phyloP scores from a whole-genome alignment of 2,888 invertebrate species.

The Monopis laevigella region DNA sequence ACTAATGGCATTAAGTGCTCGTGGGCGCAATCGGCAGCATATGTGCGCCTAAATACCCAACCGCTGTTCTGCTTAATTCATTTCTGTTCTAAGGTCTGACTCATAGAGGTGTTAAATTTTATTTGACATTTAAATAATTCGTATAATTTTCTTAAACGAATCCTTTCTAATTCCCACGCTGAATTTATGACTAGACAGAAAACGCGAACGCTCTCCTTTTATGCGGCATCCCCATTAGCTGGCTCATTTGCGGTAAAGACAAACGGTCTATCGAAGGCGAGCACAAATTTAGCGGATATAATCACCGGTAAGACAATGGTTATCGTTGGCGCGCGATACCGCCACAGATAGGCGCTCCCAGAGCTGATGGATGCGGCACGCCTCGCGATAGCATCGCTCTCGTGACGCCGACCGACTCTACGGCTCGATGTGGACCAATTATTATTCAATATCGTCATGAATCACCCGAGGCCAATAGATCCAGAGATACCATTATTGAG shows the following conservation, averaged over 20 bases:
- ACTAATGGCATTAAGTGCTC: slow-evolving; percentile 52
- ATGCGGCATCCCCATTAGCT: slow-evolving; percentile 41
- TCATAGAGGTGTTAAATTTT: too few species aligned
- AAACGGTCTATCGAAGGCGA: slow-evolving; percentile 51
- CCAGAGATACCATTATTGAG: slow-evolving; percentile 36
- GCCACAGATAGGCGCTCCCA: slow-evolving; percentile 37
- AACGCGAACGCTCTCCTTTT: slow-evolving; percentile 47
- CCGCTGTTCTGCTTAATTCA: slow-evolving; percentile 1
- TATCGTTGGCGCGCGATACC: slow-evolving; percentile 52
- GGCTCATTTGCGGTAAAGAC: slow-evolving; percentile 64
- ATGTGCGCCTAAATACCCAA: slow-evolving; percentile 7
- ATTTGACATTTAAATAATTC: neutral
- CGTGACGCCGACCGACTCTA: slow-evolving; percentile 36
- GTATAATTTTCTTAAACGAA: neutral
- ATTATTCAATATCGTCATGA: slow-evolving; percentile 56
- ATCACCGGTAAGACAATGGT: slow-evolving; percentile 53
- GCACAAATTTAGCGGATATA: slow-evolving; percentile 61
- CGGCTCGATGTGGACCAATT: slow-evolving; percentile 52
- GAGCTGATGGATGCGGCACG: slow-evolving; percentile 63
- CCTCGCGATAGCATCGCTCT: slow-evolving; percentile 52
- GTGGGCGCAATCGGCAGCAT: slow-evolving; percentile 12
- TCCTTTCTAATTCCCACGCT: slow-evolving; percentile 43
- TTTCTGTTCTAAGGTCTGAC: neutral
- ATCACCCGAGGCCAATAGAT: slow-evolving; percentile 24
- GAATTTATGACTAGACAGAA: slow-evolving; percentile 59